Conservation (phyloP, 2,888 invertebrate genomes). For the Dasysyrphus tricinctus region DNA sequence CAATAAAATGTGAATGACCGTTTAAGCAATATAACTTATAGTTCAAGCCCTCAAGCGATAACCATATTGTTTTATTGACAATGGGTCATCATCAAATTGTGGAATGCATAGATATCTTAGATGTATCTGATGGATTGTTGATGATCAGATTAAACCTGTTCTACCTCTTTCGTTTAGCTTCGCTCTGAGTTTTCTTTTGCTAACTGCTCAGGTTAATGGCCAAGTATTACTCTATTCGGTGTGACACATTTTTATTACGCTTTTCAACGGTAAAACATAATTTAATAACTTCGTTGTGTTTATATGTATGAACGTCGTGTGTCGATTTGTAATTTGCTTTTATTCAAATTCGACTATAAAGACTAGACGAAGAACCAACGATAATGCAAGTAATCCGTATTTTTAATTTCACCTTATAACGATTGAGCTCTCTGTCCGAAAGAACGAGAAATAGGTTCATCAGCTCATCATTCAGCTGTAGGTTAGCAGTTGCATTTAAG, state of each 20-base stretch:
- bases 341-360: not conserved
- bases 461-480: constrained; percentile 10
- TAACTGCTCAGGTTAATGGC: constrained; percentile 45
- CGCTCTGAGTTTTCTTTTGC: constrained; percentile 34
- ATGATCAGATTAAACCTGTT: constrained; percentile 60
- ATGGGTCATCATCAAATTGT: not conserved
- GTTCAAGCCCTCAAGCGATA: constrained; percentile 18
- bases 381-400: constrained; percentile 17
- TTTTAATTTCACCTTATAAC: constrained; percentile 60
- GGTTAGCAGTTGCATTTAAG: constrained; percentile 62
- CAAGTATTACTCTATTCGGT: constrained; percentile 1
- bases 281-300: not conserved
- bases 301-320: not conserved
- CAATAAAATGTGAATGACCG: constrained; percentile 14
- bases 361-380: not conserved
- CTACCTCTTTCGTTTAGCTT: constrained; percentile 26
- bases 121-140: constrained; percentile 13
- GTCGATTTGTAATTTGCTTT: not conserved
- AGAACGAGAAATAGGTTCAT: not conserved
- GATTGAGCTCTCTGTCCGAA: not conserved
- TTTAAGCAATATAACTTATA: not conserved
- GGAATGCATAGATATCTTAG: constrained; percentile 13
- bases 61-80: constrained; percentile 11
- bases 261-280: constrained; percentile 13
- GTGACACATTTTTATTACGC: constrained; percentile 14